These are phyloP conservation scores for Brachypteracias leptosomus DNA, from an alignment of 2,113 vertebrate genomes.

Conservation along the genomic window DNA sequence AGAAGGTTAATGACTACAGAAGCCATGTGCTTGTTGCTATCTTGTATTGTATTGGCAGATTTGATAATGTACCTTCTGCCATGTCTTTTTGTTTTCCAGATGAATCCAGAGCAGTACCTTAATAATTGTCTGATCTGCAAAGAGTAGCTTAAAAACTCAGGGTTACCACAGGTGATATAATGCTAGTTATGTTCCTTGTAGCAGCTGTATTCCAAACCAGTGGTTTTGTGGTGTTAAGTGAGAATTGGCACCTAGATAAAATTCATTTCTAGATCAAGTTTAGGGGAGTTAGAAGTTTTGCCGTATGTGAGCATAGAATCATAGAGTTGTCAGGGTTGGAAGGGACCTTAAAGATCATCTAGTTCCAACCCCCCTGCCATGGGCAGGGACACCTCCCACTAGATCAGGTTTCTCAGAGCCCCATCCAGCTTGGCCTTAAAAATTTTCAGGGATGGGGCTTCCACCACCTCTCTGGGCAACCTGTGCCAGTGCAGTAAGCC, in stretches of 20 bases:
- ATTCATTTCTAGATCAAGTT: not conserved
- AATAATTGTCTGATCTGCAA: not conserved
- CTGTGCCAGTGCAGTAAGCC: not conserved
- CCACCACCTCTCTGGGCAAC: too few relatives aligned
- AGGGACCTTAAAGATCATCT: too few relatives aligned
- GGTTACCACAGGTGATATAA: not conserved
- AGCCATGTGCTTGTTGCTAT: not conserved
- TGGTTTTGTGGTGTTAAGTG: not conserved
- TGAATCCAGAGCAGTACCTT: not conserved
- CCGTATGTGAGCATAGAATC: not conserved
- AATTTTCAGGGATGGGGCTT: too few relatives aligned
- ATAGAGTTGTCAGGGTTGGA: too few relatives aligned
- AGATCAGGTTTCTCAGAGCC: too few relatives aligned
- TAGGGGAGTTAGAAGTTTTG: not conserved
- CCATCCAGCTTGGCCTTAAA: too few relatives aligned
- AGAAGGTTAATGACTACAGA: not conserved
- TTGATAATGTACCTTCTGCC: not conserved
- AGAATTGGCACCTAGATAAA: not conserved
- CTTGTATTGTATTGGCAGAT: not conserved
- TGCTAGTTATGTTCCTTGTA: not conserved
- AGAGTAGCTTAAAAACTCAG: not conserved
- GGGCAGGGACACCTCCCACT: too few relatives aligned
- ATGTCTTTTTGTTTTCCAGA: not conserved
- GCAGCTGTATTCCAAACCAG: not conserved
- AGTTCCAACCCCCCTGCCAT: too few relatives aligned